phyloP scores from a whole-genome alignment of 2,797 vertebrate genomes.

The Salarias fasciatus region DNA sequence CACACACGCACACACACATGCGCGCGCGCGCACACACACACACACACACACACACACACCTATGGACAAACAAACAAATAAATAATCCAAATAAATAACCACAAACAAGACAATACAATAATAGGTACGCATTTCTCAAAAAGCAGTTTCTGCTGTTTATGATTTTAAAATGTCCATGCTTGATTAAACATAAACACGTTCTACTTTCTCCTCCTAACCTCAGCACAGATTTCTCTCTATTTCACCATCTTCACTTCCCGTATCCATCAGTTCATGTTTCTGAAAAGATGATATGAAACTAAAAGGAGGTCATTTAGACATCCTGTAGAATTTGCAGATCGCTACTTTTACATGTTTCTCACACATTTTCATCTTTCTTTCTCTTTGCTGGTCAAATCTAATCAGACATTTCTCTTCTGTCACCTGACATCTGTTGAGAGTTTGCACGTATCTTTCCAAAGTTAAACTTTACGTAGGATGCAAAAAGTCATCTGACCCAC shows the following conservation, averaged over 20 bases:
- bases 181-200: conserved; percentile 5
- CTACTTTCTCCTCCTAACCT: not conserved
- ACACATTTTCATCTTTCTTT: not conserved
- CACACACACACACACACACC: conserved; percentile 20
- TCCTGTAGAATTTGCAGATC: conserved; percentile 2
- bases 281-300: conserved; percentile 16
- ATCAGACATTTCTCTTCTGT: not conserved
- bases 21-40: no score
- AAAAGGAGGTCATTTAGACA: conserved; percentile 2
- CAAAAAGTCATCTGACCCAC: conserved; percentile 39
- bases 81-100: conserved; percentile 55
- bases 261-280: conserved; percentile 6
- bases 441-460: no score
- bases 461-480: not conserved
- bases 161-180: conserved; percentile 12
- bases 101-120: conserved; percentile 37
- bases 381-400: not conserved
- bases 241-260: conserved; percentile 14
- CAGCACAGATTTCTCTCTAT: conserved; percentile 13
- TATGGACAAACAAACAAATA: conserved; percentile 33
- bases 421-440: no score
- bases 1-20: no score
- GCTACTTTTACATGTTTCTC: conserved; percentile 1
- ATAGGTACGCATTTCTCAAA: conserved; percentile 1
- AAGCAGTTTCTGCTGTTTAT: not conserved